Base-by-base conservation (phyloP, 1,140 invertebrate species). In the Pachypeltis micranthus region DNA sequence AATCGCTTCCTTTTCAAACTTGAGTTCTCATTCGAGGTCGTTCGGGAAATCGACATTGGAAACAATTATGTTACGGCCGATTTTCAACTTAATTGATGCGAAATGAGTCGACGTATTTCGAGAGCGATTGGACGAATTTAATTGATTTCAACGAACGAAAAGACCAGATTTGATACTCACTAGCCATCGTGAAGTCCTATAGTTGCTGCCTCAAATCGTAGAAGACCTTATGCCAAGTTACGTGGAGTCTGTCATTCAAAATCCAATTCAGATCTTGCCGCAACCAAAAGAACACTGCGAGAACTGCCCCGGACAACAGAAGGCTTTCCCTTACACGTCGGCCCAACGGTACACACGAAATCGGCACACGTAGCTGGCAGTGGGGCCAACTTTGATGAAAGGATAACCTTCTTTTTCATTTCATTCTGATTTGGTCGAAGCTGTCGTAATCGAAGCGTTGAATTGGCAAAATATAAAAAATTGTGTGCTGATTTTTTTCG, bases 281-380 rank as follows among this genome's bases (percentile, higher is more conserved):
- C 10, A 21, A 16, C 47, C 3, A 51, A 21, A 51, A 51, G 47
- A 51, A 51, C 47, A 51, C 47, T 51, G 47, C 12, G 23, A 51
- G 47, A 51, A 51, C 23, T 51, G 12, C 47, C 12, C 12, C 12
- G 23, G 47, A 51, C 47, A 51, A 51, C 47, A 51, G 12, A 51
- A 51, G 47, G 47, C 47, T 51, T 51, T 51, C 47, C 47, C 47
- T 51, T 51, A 51, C 47, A 51, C 47, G 47, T 51, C 12, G 47
- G 23, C 47, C 47, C 47, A 51, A 51, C 47, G 47, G 47, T 51
- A 51, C 47, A 51, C 47, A 51, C n/a, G n/a, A 21, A 39, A 51
- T 51, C 47, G 47, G 47, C 47, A 51, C 47, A 51, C 47, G 47
- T 51, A 51, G 47, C 47, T 51, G 47, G 4, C 47, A 51, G 47